phyloP scores from a whole-genome alignment of 2,888 invertebrate species.

The Eulithis prunata region DNA sequence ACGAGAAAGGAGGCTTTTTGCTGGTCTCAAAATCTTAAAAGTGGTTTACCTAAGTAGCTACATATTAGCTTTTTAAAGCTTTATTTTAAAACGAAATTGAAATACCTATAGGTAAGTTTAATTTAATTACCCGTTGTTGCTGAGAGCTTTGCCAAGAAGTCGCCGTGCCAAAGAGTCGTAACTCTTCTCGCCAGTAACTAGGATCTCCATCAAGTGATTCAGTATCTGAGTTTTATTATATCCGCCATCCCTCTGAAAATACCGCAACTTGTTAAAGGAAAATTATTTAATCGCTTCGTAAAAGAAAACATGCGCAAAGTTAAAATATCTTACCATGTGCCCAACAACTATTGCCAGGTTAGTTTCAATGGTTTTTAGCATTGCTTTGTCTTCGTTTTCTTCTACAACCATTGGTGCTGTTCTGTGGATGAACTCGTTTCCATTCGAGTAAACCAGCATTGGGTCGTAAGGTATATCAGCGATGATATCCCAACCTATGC shows the following conservation, averaged over 20 bases:
- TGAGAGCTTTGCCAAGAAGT: constrained; percentile 55
- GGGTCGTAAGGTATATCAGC: constrained; percentile 84
- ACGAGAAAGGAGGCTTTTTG: too few relatives aligned
- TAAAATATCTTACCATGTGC: constrained; percentile 63
- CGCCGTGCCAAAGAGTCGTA: constrained; percentile 66
- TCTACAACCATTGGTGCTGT: constrained; percentile 68
- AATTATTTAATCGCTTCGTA: background rate
- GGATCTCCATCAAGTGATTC: constrained; percentile 70
- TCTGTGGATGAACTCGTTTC: constrained; percentile 85
- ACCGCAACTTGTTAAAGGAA: constrained; percentile 38
- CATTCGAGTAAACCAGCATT: constrained; percentile 85
- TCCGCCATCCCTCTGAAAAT: constrained; percentile 67
- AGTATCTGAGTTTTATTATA: constrained; percentile 71
- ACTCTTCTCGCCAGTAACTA: constrained; percentile 66
- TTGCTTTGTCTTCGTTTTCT: constrained; percentile 58
- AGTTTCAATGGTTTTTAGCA: constrained; percentile 67
- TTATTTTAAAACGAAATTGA: too few relatives aligned
- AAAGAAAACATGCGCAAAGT: background rate
- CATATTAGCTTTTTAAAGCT: too few relatives aligned
- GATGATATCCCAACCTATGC: constrained; percentile 79
- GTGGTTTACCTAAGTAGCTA: too few relatives aligned
- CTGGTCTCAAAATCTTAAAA: too few relatives aligned
- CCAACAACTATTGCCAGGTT: constrained; percentile 59
- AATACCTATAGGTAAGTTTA: too few relatives aligned
- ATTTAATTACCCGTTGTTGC: constrained; percentile 57